Percentiles rank a stretch among this genome's conserved stretches.
phyloP scores from a whole-genome alignment of 2,797 vertebrate genomes.

The Paedocypris micromegethes region DNA sequence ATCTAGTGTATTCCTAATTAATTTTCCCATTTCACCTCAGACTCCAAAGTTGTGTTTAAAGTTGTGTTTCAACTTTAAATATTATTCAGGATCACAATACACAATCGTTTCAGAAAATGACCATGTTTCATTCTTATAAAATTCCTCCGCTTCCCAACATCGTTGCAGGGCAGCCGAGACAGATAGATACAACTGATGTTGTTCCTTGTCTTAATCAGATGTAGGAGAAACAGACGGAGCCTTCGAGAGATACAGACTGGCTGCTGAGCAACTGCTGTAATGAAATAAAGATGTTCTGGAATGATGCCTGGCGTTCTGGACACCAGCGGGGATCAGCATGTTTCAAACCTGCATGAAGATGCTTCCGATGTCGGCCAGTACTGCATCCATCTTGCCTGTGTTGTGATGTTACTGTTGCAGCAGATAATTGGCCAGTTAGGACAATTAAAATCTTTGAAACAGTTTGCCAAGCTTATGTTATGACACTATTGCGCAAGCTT shows the following conservation, averaged over 20 bases:
- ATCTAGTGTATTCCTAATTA: too few relatives aligned
- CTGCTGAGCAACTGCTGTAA: slow-evolving; percentile 40
- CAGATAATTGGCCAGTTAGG: neutral
- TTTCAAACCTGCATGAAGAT: neutral
- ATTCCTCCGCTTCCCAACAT: neutral
- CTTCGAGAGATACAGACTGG: slow-evolving; percentile 36
- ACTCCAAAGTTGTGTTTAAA: too few relatives aligned
- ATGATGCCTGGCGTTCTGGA: slow-evolving; percentile 39
- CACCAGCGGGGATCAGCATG: slow-evolving; percentile 22
- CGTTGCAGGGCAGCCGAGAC: neutral
- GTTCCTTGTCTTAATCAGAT: slow-evolving; percentile 45
- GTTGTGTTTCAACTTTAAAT: too few relatives aligned
- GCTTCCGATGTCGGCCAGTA: neutral
- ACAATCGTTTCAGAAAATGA: neutral
- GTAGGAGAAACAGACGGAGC: slow-evolving; percentile 45
- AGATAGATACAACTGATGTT: slow-evolving; percentile 30
- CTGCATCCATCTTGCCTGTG: slow-evolving; percentile 5
- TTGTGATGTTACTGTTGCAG: neutral
- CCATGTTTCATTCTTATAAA: neutral
- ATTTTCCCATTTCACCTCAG: too few relatives aligned
- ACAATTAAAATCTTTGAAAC: neutral
- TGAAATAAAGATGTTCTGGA: slow-evolving; percentile 52
- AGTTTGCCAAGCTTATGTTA: neutral
- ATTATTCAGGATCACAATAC: too few relatives aligned
- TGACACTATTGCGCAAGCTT: neutral